These are phyloP conservation scores for Melinaea menophilus DNA, from an alignment of 2,888 invertebrate species.

Conservation along the genomic window DNA sequence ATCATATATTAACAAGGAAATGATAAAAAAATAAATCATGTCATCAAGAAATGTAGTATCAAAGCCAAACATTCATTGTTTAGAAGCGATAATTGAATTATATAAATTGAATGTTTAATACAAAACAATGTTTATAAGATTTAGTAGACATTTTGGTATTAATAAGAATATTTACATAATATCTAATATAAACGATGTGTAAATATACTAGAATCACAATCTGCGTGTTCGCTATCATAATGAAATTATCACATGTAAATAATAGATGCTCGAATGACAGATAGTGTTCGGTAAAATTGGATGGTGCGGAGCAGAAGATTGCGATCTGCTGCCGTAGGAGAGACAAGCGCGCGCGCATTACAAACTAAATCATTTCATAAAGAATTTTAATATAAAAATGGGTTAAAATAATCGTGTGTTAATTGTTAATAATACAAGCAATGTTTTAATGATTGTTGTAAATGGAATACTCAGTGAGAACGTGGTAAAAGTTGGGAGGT, in stretches of 20 bases:
- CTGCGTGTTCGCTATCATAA: constrained; percentile 44
- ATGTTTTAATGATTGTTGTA: neutral
- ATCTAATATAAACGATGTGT: too few relatives aligned
- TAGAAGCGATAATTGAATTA: too few relatives aligned
- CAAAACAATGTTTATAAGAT: too few relatives aligned
- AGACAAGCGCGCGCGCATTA: constrained; percentile 1
- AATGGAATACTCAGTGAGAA: constrained; percentile 13
- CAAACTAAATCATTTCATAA: too few relatives aligned
- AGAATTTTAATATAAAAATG: constrained; percentile 7
- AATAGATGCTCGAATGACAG: constrained; percentile 41
- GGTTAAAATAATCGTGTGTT: constrained; percentile 9
- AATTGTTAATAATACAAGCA: neutral
- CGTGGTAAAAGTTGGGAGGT: neutral
- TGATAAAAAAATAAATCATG: too few relatives aligned
- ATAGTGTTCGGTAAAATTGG: constrained; percentile 12
- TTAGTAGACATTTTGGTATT: too few relatives aligned
- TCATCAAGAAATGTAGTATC: too few relatives aligned
- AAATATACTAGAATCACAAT: constrained; percentile 22
- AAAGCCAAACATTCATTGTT: too few relatives aligned
- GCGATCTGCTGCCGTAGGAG: neutral
- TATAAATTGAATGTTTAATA: too few relatives aligned
- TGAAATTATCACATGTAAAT: constrained; percentile 53
- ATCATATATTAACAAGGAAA: too few relatives aligned
- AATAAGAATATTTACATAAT: too few relatives aligned
- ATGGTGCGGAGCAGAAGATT: constrained; percentile 10